phyloP scores from a whole-genome alignment of 2,888 invertebrate genomes.

The Hanleya hanleyi region DNA sequence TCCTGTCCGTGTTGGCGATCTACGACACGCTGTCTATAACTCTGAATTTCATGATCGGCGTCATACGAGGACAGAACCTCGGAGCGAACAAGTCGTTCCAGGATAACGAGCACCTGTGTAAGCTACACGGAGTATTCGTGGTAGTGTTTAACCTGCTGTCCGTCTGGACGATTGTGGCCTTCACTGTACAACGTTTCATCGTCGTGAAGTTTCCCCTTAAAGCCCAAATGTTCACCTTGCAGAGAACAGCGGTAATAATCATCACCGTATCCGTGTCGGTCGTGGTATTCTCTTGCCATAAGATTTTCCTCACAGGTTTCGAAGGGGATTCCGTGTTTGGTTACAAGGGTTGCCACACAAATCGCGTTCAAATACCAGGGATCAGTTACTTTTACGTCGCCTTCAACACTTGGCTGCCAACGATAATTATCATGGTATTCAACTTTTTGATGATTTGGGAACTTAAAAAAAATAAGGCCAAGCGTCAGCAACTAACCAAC shows the following conservation, averaged over 20 bases:
- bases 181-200: constrained; percentile 52
- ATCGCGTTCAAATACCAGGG: constrained; percentile 44
- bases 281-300: constrained; percentile 47
- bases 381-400: constrained; percentile 56
- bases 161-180: constrained; percentile 20
- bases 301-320: constrained; percentile 56
- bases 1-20: constrained; percentile 46
- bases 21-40: constrained; percentile 47
- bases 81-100: constrained; percentile 49
- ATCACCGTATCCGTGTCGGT: constrained; percentile 38
- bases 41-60: constrained; percentile 57
- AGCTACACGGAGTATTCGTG: constrained; percentile 52
- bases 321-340: constrained; percentile 59
- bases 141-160: constrained; percentile 56
- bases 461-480: constrained; percentile 36
- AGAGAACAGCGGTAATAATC: constrained; percentile 39
- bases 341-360: constrained; percentile 55
- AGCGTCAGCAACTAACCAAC: constrained; percentile 16
- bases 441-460: constrained; percentile 41
- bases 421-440: constrained; percentile 43
- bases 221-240: constrained; percentile 40
- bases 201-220: constrained; percentile 53
- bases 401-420: constrained; percentile 56
- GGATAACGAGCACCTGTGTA: constrained; percentile 46
- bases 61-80: constrained; percentile 49